A percentile compares a stretch with the other conserved stretches of the same genome.
Conservation (phyloP, 2,113 vertebrate species). For the Eublepharis macularius region DNA sequence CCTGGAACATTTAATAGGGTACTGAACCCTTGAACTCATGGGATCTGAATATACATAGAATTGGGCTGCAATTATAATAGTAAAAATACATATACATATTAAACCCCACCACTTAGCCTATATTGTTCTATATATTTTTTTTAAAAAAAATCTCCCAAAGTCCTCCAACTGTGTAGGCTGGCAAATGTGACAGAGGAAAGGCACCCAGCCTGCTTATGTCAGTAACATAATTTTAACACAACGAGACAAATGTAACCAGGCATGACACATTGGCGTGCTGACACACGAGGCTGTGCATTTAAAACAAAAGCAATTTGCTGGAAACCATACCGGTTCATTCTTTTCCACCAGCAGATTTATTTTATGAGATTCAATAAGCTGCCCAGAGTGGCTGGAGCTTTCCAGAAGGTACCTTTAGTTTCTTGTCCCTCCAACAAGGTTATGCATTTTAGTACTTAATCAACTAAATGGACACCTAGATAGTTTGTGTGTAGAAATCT, state of each 20-base stretch:
- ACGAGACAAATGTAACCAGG: conserved; percentile 72
- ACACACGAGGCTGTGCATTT: conserved; percentile 32
- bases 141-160: conserved; percentile 51
- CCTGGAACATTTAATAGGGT: neutral
- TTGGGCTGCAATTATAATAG: neutral
- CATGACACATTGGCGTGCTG: conserved; percentile 47
- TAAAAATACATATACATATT: too few species aligned
- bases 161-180: conserved; percentile 47
- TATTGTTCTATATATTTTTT: neutral
- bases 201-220: conserved; percentile 62
- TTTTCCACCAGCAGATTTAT: conserved; percentile 33
- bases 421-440: neutral
- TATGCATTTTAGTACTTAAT: neutral
- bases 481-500: too few species aligned
- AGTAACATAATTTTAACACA: conserved; percentile 66
- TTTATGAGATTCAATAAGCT: conserved; percentile 44
- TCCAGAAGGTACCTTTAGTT: conserved; percentile 10
- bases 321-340: conserved; percentile 40
- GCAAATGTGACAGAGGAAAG: conserved; percentile 48
- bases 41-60: neutral
- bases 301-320: conserved; percentile 54
- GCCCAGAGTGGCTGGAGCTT: conserved; percentile 59
- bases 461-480: neutral
- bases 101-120: neutral
- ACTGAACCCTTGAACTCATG: neutral